phyloP scores from a whole-genome alignment of 2,797 vertebrate genomes.

The Chiroxiphia lanceolata region DNA sequence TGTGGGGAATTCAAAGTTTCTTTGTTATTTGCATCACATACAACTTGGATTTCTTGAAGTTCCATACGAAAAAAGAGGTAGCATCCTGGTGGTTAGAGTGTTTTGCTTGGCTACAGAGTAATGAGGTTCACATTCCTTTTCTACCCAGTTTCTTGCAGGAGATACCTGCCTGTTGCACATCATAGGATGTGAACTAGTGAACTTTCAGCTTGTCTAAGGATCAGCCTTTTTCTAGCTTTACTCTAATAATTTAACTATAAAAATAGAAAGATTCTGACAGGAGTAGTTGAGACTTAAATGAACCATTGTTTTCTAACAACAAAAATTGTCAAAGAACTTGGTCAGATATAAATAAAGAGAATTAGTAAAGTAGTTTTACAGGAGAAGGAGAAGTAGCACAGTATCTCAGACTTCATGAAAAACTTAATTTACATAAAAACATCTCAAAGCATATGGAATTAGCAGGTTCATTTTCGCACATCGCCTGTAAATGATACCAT shows the following conservation, averaged over 20 bases:
- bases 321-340: background rate
- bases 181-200: background rate
- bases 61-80: background rate
- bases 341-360: background rate
- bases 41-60: background rate
- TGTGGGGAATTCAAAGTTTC: background rate
- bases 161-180: background rate
- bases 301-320: background rate
- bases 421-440: background rate
- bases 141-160: background rate
- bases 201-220: background rate
- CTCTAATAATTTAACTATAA: background rate
- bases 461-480: conserved; percentile 9
- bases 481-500: background rate
- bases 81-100: background rate
- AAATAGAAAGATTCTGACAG: background rate
- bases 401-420: background rate
- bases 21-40: background rate
- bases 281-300: background rate
- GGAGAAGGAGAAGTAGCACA: background rate
- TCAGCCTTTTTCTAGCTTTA: background rate
- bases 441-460: conserved; percentile 12
- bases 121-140: background rate
- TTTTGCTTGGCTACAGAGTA: background rate
- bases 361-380: background rate